Percentiles rank a stretch among this genome's conserved stretches.
phyloP scores from a whole-genome alignment of 2,888 invertebrate species.

The Altica lythri region DNA sequence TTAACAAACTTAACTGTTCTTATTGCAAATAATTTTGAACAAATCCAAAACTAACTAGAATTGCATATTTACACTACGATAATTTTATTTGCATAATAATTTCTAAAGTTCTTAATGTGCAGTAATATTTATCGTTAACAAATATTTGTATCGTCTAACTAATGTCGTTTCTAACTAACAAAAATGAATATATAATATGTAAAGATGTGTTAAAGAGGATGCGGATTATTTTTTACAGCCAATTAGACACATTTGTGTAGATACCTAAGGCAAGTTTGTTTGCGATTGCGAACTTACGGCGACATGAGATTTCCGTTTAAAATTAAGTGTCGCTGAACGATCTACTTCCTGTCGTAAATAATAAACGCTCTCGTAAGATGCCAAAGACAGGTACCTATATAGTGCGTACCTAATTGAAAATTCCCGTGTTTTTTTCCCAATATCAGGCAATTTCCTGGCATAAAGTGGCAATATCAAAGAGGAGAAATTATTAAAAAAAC shows the following conservation, averaged over 20 bases:
- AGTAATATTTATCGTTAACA: too few species aligned
- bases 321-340: slow-evolving; percentile 14
- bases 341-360: slow-evolving; percentile 16
- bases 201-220: slow-evolving; percentile 1
- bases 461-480: slow-evolving; percentile 31
- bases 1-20: too few species aligned
- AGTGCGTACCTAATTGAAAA: slow-evolving; percentile 14
- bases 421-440: slow-evolving; percentile 18
- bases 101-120: too few species aligned
- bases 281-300: not conserved
- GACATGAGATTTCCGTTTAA: slow-evolving; percentile 17
- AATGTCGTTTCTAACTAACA: too few species aligned
- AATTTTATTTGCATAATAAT: too few species aligned
- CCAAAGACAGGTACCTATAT: not conserved
- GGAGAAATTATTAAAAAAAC: slow-evolving; percentile 33
- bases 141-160: too few species aligned
- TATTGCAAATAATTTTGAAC: too few species aligned
- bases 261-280: not conserved
- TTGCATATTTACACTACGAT: too few species aligned
- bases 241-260: not conserved
- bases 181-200: too few species aligned
- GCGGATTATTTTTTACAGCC: not conserved
- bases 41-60: too few species aligned
- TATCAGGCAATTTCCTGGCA: slow-evolving; percentile 17
- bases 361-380: slow-evolving; percentile 7